These are phyloP conservation scores for Argyresthia goedartella DNA, from an alignment of 2,888 invertebrate species.

Conservation along the genomic window DNA sequence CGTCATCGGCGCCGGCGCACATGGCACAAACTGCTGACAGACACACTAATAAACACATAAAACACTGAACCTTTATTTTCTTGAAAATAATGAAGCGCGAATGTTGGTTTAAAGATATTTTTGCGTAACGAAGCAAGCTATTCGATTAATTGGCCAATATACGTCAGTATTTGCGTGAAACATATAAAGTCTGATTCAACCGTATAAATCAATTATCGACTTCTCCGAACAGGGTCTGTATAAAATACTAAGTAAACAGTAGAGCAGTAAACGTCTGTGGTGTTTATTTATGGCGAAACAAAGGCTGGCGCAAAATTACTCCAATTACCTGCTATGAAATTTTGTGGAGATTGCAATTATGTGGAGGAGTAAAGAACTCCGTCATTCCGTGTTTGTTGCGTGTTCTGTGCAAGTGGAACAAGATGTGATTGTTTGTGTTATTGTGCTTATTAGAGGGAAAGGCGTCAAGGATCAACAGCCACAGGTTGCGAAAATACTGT, in stretches of 20 bases:
- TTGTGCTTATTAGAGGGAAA: neutral
- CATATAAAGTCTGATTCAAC: neutral
- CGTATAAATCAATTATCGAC: neutral
- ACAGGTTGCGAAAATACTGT: too few species aligned
- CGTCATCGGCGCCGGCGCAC: slow-evolving; percentile 32
- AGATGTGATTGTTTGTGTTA: neutral
- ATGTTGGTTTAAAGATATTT: too few species aligned
- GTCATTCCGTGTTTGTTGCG: neutral
- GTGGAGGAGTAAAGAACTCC: neutral
- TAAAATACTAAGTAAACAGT: neutral
- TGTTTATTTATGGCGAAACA: neutral
- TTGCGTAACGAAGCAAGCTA: neutral
- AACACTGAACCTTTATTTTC: neutral
- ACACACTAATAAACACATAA: slow-evolving; percentile 26
- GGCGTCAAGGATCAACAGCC: too few species aligned
- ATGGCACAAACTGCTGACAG: slow-evolving; percentile 44
- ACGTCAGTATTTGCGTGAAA: too few species aligned
- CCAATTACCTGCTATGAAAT: neutral
- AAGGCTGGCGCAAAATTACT: neutral
- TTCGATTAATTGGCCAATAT: neutral
- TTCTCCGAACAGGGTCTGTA: neutral
- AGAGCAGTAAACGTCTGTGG: neutral
- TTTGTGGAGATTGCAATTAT: neutral
- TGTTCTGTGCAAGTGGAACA: neutral
- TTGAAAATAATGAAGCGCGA: too few species aligned